Evolutionary conservation across 2,113 vertebrate genomes (phyloP), one percentile per base, ranked within the genome.

Genomic region (Aramus guarauna): DNA sequence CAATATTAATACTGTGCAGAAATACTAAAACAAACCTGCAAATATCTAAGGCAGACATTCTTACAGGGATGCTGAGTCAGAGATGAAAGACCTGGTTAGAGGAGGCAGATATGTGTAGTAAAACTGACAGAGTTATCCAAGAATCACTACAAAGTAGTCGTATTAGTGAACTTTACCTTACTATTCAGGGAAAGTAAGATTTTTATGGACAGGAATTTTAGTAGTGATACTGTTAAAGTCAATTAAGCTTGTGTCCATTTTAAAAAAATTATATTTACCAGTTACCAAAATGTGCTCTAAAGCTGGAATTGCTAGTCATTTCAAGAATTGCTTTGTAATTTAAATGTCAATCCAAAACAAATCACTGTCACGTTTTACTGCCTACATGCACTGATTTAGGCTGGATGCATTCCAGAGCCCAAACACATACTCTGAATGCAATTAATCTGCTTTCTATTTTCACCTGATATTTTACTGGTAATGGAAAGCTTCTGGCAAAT

Each of bases 361-460:
- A 84, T 62, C 4, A 32, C 52, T 23, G 22, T 56, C 6, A 11
- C 10, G 0, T 80, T 96, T 94, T 86, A 56, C 52, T 66, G 39
- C 78, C 52, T 72, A 77, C 18, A 2, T 23, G 11, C 5, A 37
- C 41, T 6, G 9, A 30, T 74, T 71, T 71, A 39, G 18, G 24
- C 39, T 92, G 88, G 59, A 67, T 48, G 21, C 18, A 26, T 86
- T 93, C 52, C 68, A 94, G 39, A 59, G 12, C 37, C 55, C 15
- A 77, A 63, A 69, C 7, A 64, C 0, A 0, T 48, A 77, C 21
- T 67, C 23, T 41, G 63, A 69, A 60, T 30, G 4, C 45, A 84
- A 83, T 87, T 84, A 41, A 63, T 69, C 53, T 50, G 17, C 26
- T 93, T 92, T 83, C 23, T 85, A 43, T 77, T 90, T 74, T 88